Evolutionary conservation across 2,113 vertebrate genomes (phyloP), one percentile per base, ranked within the genome.

Genomic region (Cyprinodon tularosa): DNA sequence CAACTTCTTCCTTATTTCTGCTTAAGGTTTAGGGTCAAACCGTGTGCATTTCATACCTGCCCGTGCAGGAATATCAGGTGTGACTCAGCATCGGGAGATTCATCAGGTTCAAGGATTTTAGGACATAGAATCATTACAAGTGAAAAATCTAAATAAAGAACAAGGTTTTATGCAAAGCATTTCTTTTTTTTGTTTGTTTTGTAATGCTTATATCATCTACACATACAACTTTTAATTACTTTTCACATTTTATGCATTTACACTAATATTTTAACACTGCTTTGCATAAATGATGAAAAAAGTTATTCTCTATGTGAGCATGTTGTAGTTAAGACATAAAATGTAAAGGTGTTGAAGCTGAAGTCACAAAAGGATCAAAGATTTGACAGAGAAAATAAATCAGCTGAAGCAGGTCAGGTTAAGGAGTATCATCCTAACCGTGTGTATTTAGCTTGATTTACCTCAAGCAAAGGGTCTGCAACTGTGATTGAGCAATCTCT

Each of bases 401-500:
- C 71, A 67, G 62, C 72, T 38, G n/a, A 75, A 73, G n/a, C 68
- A 69, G 74, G 77, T 88, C 82, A 84, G 87, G 82, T 71, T 66
- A 81, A 66, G 76, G 40, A 80, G 84, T 61, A 77, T 88, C 87
- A 88, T 85, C 74, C 79, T 66, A 66, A 65, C 79, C 71, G 69
- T 81, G 76, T 89, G 74, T 81, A 83, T 87, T 90, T 85, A 76
- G 90, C 89, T 76, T 88, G 81, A 86, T 92, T 90, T 78, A 90
- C 72, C 82, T 69, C 4, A 45, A 89, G 80, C 78, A 85, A 86
- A 87, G 84, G 81, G 77, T 69, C 66, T 82, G 50, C 70, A 81
- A 89, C 92, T 91, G 90, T 86, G 89, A 84, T 82, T 73, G 62
- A 88, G 78, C 82, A 84, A 86, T 91, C 86, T 91, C 88, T 88